Base-by-base conservation (phyloP, 2,888 invertebrate genomes). In the Strigamia maritima region DNA sequence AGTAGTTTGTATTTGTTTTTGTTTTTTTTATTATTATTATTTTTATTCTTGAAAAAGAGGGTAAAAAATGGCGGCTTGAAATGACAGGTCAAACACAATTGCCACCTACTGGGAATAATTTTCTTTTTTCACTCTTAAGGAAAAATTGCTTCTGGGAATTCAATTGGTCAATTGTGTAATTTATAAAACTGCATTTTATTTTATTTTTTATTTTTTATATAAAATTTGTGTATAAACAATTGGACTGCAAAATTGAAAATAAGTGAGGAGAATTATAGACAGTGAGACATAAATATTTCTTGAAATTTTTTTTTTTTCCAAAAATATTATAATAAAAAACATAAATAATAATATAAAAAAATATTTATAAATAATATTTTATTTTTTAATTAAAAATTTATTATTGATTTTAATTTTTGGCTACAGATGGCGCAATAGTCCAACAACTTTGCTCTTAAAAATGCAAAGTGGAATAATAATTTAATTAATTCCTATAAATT, bases 41-140 rank as follows among this genome's bases (percentile, higher is more conserved):
- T 22, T 22, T 60, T 8, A 10, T 60, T 60, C 6, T 16, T 60
- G 60, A 60, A 19, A 60, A 19, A 2, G 40, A 40, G 40, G 40
- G 16, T 2, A 60, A 60, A 60, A 60, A 60, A 60, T 60, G 60
- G 60, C 60, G 60, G 60, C 60, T 60, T 7, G 10, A 60, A 60
- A 60, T 60, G 22, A 60, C 60, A 60, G 60, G 60, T 60, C 60
- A 60, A 40, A 60, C 60, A 60, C 60, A 60, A 60, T 60, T 60
- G 60, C 60, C 60, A 60, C 60, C 60, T 60, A 60, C 60, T 22
- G 60, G 60, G 60, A 60, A 60, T 60, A 60, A 22, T 60, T 22
- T 60, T 60, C 10, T 60, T 22, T 60, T 60, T 22, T 22, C 22
- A 19, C 60, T n/a, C 60, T 16, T 60, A 60, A 60, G n/a, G 60